A percentile compares a stretch with the other conserved stretches of the same genome.
Evolutionary conservation across 2,888 invertebrate species (phyloP).

Genomic region (Dicyrtoma fusca): DNA sequence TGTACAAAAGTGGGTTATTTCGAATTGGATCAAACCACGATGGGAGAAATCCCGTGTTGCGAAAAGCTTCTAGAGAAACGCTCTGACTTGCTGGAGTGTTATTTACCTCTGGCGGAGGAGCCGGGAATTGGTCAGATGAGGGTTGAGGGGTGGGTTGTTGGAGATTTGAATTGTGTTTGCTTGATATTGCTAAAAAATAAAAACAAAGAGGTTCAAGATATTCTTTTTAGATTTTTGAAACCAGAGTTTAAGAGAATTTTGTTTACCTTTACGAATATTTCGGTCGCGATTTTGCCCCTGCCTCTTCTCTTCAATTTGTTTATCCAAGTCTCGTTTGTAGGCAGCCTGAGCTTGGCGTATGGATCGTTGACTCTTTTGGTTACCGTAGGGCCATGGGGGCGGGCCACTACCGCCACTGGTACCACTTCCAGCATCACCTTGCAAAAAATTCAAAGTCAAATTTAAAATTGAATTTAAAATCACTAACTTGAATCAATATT

Average conservation of each 20-base stretch:
- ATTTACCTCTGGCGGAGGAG: too few relatives aligned
- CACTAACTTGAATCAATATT: background rate
- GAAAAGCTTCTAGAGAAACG: slow-evolving; percentile 28
- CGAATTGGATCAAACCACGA: slow-evolving; percentile 30
- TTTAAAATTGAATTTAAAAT: background rate
- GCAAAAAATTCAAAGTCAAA: too few relatives aligned
- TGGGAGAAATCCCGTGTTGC: slow-evolving; percentile 33
- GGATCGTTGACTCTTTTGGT: slow-evolving; percentile 29
- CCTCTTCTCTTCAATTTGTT: slow-evolving; percentile 32
- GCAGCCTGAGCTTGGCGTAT: slow-evolving; percentile 35
- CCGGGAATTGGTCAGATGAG: too few relatives aligned
- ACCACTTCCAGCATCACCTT: too few relatives aligned
- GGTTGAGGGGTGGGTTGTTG: too few relatives aligned
- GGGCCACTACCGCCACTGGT: background rate
- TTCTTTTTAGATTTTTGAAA: too few relatives aligned
- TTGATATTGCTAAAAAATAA: background rate
- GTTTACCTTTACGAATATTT: background rate
- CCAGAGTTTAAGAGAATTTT: background rate
- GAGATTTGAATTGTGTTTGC: background rate
- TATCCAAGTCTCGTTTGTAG: slow-evolving; percentile 31
- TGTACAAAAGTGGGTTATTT: slow-evolving; percentile 23
- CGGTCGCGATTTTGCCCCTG: background rate
- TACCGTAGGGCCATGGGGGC: slow-evolving; percentile 23
- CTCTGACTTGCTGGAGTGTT: slow-evolving; percentile 7
- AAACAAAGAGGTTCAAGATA: too few relatives aligned